phyloP scores from a whole-genome alignment of 64 coral and sea anemone species.

The Hydrozoanthus tunicans region DNA sequence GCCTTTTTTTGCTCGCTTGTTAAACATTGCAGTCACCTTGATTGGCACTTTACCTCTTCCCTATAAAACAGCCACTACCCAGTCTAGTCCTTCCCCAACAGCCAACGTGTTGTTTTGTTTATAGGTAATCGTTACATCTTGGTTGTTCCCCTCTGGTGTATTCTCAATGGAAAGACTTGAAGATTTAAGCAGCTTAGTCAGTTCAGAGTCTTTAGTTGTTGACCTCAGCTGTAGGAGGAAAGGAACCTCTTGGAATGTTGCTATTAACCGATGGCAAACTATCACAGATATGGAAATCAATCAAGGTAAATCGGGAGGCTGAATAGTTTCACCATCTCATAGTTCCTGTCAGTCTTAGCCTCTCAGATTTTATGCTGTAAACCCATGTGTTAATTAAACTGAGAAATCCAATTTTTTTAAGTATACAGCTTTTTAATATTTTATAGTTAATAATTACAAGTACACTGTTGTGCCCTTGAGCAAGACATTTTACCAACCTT shows the following conservation, averaged over 20 bases:
- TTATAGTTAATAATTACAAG: not conserved
- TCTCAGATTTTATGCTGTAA: no score
- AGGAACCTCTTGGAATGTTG: constrained; percentile 58
- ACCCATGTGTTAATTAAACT: no score
- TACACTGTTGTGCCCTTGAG: no score
- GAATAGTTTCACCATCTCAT: no score
- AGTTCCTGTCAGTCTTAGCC: no score
- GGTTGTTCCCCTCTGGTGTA: constrained; percentile 62
- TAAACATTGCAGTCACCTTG: no score
- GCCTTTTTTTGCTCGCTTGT: no score
- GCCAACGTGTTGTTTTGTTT: not conserved
- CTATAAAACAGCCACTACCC: not conserved
- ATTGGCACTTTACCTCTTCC: no score
- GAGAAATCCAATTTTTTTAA: no score
- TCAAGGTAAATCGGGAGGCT: constrained; percentile 1
- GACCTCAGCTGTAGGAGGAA: constrained; percentile 61
- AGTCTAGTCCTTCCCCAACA: no score
- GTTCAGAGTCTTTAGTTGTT: constrained; percentile 41
- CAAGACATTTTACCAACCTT: no score
- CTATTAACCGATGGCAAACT: constrained; percentile 71
- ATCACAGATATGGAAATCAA: constrained; percentile 60
- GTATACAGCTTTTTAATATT: not conserved
- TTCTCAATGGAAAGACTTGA: constrained; percentile 59
- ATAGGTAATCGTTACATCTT: constrained; percentile 68
- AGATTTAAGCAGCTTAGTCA: constrained; percentile 47